Conservation (phyloP, 2,797 vertebrate species). For the Crypturellus tataupa region DNA sequence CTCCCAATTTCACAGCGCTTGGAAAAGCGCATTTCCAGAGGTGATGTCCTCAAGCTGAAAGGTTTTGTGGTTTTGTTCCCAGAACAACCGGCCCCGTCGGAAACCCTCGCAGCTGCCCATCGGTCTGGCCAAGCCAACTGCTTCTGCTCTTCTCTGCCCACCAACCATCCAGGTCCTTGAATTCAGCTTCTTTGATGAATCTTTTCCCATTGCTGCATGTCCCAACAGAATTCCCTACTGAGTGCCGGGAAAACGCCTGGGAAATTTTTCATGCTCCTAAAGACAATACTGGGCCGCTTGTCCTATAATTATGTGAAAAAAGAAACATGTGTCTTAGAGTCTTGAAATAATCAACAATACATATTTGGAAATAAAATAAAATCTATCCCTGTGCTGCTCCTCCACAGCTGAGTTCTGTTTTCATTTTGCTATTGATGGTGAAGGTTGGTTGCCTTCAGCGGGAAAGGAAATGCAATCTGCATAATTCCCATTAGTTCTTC, state of each 20-base stretch:
- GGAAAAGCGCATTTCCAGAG: not conserved
- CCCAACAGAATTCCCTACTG: not conserved
- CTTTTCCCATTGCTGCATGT: not conserved
- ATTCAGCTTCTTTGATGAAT: slow-evolving; percentile 23
- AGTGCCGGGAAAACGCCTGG: slow-evolving; percentile 31
- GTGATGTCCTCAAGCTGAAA: not conserved
- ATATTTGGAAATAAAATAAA: slow-evolving; percentile 31
- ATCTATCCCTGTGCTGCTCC: slow-evolving; percentile 47
- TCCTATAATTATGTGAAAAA: slow-evolving; percentile 65
- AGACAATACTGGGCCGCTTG: slow-evolving; percentile 44
- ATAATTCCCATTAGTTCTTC: slow-evolving; percentile 79
- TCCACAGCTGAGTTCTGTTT: slow-evolving; percentile 71
- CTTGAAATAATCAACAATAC: slow-evolving; percentile 71
- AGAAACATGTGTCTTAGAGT: slow-evolving; percentile 56
- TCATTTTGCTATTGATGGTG: slow-evolving; percentile 67
- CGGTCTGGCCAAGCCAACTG: not conserved
- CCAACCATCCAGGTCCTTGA: not conserved
- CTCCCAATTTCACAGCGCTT: not conserved
- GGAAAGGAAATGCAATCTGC: slow-evolving; percentile 76
- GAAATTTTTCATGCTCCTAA: slow-evolving; percentile 47
- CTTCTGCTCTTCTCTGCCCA: slow-evolving; percentile 17
- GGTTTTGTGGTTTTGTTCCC: too few relatives aligned
- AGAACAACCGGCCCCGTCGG: too few relatives aligned
- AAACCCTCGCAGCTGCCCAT: too few relatives aligned
- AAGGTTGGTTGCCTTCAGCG: slow-evolving; percentile 77